phyloP scores from a whole-genome alignment of 2,888 invertebrate genomes.

The Rhopalosiphum nymphaeae region DNA sequence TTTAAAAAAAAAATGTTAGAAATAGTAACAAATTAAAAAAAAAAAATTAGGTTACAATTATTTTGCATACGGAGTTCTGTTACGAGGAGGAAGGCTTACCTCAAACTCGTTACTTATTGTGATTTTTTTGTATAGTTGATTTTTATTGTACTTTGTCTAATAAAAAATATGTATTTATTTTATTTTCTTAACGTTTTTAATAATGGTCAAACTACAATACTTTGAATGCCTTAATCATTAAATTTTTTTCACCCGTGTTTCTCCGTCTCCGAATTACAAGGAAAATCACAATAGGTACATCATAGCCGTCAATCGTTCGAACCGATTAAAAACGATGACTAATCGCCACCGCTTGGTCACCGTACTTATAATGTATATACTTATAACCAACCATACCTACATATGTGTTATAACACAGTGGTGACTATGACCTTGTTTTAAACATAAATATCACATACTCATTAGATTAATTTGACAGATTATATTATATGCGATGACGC shows the following conservation, averaged over 20 bases:
- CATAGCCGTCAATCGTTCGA: neutral
- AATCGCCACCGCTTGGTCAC: neutral
- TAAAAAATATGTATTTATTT: neutral
- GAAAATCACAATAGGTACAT: neutral
- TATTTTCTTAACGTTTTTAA: neutral
- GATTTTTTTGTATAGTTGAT: neutral
- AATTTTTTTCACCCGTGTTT: neutral
- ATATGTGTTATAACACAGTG: neutral
- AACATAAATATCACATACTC: conserved; percentile 15
- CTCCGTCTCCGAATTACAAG: neutral
- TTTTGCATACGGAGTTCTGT: neutral
- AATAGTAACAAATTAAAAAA: neutral
- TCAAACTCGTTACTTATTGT: neutral
- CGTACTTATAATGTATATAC: neutral
- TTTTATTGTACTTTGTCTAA: neutral
- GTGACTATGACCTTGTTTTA: conserved; percentile 20
- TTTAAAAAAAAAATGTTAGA: neutral
- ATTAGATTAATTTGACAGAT: conserved; percentile 30
- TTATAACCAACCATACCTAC: neutral
- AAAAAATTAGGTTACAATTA: neutral
- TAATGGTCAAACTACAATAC: neutral
- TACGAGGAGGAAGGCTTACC: neutral
- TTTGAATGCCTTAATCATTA: neutral
- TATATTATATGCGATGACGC: neutral
- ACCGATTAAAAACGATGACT: conserved; percentile 44